These are phyloP conservation scores for Chrysocyon brachyurus DNA, from an alignment of 2,797 vertebrate species.

Conservation along the genomic window DNA sequence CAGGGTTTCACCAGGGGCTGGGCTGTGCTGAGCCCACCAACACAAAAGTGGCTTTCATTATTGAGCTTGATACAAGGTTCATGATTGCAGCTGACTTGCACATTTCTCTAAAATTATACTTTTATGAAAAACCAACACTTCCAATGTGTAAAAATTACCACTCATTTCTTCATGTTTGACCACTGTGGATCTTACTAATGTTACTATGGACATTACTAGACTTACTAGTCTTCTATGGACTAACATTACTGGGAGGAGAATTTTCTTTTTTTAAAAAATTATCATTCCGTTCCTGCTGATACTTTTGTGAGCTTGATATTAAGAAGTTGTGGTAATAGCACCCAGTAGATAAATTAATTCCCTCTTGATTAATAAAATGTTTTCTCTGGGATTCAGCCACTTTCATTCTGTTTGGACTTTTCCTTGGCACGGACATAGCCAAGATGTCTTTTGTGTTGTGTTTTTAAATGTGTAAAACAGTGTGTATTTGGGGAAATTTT, in stretches of 20 bases:
- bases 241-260: constrained; percentile 1
- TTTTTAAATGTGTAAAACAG: constrained; percentile 1
- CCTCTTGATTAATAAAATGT: neutral
- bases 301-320: constrained; percentile 39
- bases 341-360: neutral
- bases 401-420: neutral
- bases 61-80: constrained; percentile 64
- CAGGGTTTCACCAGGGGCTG: constrained; percentile 43
- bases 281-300: constrained; percentile 15
- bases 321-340: neutral
- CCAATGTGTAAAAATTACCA: constrained; percentile 79
- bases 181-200: constrained; percentile 69
- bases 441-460: neutral
- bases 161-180: constrained; percentile 60
- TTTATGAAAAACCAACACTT: constrained; percentile 79
- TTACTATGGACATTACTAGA: too few relatives aligned
- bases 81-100: constrained; percentile 82
- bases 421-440: neutral
- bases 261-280: neutral
- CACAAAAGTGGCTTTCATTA: constrained; percentile 84
- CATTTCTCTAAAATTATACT: constrained; percentile 83
- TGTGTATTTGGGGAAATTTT: neutral
- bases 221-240: constrained; percentile 76
- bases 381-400: neutral
- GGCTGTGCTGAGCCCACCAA: neutral